Percentiles rank a stretch among this genome's conserved stretches.
Conservation (phyloP, 2,113 vertebrate genomes). For the Austrofundulus limnaeus region DNA sequence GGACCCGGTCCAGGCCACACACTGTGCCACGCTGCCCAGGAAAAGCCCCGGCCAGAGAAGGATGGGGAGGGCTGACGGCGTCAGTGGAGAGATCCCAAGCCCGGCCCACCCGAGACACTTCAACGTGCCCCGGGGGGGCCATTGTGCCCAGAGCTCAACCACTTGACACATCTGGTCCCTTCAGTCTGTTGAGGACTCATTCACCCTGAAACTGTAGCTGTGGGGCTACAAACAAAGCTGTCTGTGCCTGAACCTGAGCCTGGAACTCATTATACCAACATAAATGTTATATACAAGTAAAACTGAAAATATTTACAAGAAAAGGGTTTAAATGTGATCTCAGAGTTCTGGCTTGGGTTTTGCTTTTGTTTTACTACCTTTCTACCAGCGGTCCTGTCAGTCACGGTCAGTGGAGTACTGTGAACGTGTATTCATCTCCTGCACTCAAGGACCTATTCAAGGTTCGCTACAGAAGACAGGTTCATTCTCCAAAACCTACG, state of each 20-base stretch:
- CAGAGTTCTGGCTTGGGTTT: not conserved
- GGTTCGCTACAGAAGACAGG: no score
- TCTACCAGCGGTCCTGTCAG: not conserved
- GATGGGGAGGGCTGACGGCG: slow-evolving; percentile 12
- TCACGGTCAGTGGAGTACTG: not conserved
- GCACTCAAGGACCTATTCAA: not conserved
- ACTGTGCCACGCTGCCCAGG: slow-evolving; percentile 67
- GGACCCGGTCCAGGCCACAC: slow-evolving; percentile 75
- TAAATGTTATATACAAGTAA: slow-evolving; percentile 2
- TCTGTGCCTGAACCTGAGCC: slow-evolving; percentile 19
- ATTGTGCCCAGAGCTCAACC: slow-evolving; percentile 42
- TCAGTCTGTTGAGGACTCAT: slow-evolving; percentile 35
- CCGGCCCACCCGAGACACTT: slow-evolving; percentile 49
- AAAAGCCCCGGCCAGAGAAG: slow-evolving; percentile 65
- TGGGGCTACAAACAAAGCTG: slow-evolving; percentile 18
- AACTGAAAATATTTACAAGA: not conserved
- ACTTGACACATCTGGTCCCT: slow-evolving; percentile 70
- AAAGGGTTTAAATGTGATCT: not conserved
- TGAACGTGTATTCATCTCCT: not conserved
- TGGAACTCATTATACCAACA: slow-evolving; percentile 13
- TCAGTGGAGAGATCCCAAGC: slow-evolving; percentile 34
- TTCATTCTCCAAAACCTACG: no score
- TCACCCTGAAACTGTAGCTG: slow-evolving; percentile 27
- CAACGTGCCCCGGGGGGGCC: slow-evolving; percentile 37
- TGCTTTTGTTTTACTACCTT: not conserved